Evolutionary conservation across 2,797 vertebrate species (phyloP).

Genomic region (Helarctos malayanus): DNA sequence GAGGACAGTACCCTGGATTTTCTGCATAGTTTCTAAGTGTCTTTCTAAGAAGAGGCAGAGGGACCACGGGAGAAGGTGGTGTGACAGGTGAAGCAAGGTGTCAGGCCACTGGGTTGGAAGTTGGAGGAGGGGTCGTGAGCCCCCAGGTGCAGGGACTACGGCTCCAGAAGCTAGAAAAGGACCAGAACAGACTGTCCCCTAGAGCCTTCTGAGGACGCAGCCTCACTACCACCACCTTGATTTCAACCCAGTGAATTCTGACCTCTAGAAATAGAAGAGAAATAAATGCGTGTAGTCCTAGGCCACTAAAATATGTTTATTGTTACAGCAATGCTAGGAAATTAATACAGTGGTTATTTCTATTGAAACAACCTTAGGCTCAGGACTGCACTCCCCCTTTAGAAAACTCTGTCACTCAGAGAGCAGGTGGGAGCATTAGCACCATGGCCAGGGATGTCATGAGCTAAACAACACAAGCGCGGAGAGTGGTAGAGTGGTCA

Average conservation of each 20-base stretch:
- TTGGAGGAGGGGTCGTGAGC: background rate
- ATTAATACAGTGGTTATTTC: background rate
- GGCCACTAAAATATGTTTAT: background rate
- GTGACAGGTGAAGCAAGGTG: background rate
- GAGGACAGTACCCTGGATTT: background rate
- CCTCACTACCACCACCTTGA: background rate
- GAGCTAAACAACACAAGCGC: background rate
- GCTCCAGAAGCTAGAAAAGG: background rate
- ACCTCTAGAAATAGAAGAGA: background rate
- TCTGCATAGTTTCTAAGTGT: background rate
- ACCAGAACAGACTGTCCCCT: background rate
- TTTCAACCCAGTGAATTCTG: background rate
- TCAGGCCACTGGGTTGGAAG: background rate
- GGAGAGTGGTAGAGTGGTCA: background rate
- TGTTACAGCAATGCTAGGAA: background rate
- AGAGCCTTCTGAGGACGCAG: background rate
- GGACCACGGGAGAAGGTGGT: background rate
- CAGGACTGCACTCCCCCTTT: background rate
- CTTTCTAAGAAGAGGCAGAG: background rate
- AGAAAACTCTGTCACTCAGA: background rate
- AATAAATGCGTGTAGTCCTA: too few relatives aligned
- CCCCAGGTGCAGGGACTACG: too few relatives aligned
- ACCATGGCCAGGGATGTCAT: background rate
- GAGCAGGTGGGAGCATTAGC: background rate
- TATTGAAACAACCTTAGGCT: background rate